Conservation (phyloP, 2,797 vertebrate species). For the Enteromius viviparus region DNA sequence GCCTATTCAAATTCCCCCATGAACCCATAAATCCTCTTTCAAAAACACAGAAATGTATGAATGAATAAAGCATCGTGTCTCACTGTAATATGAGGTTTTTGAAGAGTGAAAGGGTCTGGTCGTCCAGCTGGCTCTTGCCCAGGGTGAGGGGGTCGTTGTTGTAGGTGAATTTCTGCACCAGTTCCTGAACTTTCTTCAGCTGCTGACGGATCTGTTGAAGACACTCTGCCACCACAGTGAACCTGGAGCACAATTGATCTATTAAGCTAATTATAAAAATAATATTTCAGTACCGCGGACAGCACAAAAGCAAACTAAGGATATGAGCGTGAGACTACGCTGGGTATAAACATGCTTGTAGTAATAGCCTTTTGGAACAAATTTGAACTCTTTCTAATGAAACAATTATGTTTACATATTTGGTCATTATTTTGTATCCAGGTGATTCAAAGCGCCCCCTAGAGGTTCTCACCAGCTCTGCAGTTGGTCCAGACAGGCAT, state of each 20-base stretch:
- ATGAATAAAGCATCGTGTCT: constrained; percentile 19
- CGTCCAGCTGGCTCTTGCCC: constrained; percentile 75
- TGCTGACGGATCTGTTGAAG: constrained; percentile 87
- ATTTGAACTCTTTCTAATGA: not conserved
- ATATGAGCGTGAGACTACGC: too few species aligned
- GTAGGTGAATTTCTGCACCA: constrained; percentile 82
- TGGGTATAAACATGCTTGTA: not conserved
- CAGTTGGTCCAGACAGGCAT: constrained; percentile 84
- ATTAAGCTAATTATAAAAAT: not conserved
- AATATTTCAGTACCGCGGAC: not conserved
- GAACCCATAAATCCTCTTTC: not conserved
- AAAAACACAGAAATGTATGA: not conserved
- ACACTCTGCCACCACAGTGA: constrained; percentile 83
- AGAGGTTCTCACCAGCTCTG: constrained; percentile 81
- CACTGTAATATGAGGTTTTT: constrained; percentile 86
- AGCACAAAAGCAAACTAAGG: not conserved
- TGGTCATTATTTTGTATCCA: not conserved
- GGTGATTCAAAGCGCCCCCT: not conserved
- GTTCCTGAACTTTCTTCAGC: constrained; percentile 87
- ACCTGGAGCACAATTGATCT: constrained; percentile 71
- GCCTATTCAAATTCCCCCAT: not conserved
- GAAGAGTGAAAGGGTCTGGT: constrained; percentile 74
- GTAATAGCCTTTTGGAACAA: not conserved
- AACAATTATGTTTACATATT: not conserved
- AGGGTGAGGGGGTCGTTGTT: constrained; percentile 72